Evolutionary conservation across 1,140 invertebrate species (phyloP), one percentile per base, ranked within the genome.

Genomic region (Coptotermes formosanus): DNA sequence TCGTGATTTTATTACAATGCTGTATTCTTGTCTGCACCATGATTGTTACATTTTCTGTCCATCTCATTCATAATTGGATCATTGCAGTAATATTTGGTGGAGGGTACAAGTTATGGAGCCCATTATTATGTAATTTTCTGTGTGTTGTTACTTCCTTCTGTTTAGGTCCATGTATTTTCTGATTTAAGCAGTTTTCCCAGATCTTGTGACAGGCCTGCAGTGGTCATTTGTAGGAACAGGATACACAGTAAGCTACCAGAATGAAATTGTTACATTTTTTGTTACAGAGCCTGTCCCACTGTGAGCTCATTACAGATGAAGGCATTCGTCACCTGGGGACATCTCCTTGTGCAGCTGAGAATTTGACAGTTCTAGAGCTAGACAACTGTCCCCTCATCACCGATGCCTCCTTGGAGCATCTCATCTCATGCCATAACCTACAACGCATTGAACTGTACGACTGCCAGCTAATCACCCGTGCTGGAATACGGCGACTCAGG

Each of bases 371-470:
- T 48, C 92, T 99, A 82, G 99, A 99, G 92, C 92, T 99, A 88
- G 99, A 99, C 92, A 99, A 99, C 92, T 99, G 99, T 92, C 99
- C 99, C 4, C 92, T 99, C 87, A 97, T 99, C 88, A 99, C 98
- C n/a, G 99, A 99, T 92, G 95, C 95, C n/a, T 97, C 98, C 85
- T 92, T 99, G 87, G 98, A 99, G 90, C 97, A 99, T 92, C 94
- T 99, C 88, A 96, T 95, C 88, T 95, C 96, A 84, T 99, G 98
- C 92, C 96, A 98, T 91, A 98, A 97, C 92, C 93, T 99, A 87
- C 96, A 99, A 91, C 94, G 98, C 83, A 98, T 99, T 89, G 99
- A 99, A 91, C 93, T 99, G 82, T 99, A 99, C 91, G 99, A 99
- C 93, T 99, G 99, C 93, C 99, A 99, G 93, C 94, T 99, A 86